Base-by-base conservation (phyloP, 2,888 invertebrate species). In the Nymphalis c-album region DNA sequence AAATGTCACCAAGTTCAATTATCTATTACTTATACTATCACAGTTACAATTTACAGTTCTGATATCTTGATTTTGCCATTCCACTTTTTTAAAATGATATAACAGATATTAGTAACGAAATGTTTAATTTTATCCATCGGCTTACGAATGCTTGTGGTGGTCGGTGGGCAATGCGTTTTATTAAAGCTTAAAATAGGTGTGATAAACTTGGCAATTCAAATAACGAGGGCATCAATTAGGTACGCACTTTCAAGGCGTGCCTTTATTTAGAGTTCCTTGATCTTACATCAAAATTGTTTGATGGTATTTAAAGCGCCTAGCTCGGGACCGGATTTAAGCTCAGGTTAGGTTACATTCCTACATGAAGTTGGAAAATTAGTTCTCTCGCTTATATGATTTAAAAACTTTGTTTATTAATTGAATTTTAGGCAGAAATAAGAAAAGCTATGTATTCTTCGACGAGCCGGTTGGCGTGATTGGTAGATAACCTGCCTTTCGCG, bases 191-290 rank as follows among this genome's bases (percentile, higher is more conserved):
- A 82, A 85, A 85, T 87, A 86, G 80, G 80, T 71, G 72, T 77
- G 77, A 71, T 75, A 77, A 79, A 81, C 80, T 84, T 86, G 85
- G 84, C 85, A 85, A 80, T 80, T 72, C 70, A 63, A 76, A 69
- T 60, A 65, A 68, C 63, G 69, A 53, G 53, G 65, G 45, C 46
- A 20, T 65, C 35, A 60, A 55, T 65, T 53, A 59, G 31, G n/a
- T 46, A 60, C 35, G 55, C 47, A 53, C 62, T 65, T 65, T 50
- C 53, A 60, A 57, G 60, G 62, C 60, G 60, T 53, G 48, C 7
- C 26, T 17, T 53, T 45, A 60, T 35, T 8, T 57, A 57, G 55
- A 55, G 55, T 55, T 55, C n/a, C 55, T 31, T 55, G 55, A 55
- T 55, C 55, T 18, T 35, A 35, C 51, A 20, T 22, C 6, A 31